Conservation (phyloP, 1,140 invertebrate genomes). For the Eubasilissa regina region DNA sequence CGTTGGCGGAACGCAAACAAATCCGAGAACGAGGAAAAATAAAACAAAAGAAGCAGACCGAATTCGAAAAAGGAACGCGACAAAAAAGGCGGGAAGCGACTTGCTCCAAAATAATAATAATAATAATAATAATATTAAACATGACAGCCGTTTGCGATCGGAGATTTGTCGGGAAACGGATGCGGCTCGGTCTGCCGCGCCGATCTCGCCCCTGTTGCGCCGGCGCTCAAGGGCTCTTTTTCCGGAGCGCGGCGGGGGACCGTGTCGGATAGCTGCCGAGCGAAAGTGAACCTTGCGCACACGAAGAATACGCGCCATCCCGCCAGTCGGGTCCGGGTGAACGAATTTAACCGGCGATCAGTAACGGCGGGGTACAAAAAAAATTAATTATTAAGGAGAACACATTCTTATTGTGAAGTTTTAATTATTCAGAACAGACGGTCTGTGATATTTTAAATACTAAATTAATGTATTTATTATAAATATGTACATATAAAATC, state of each 20-base stretch:
- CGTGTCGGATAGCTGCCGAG: not conserved
- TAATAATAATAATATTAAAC: constrained; percentile 17
- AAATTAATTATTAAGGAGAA: too few species aligned
- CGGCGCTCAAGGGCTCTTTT: too few species aligned
- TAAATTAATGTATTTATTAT: too few species aligned
- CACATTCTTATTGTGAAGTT: too few species aligned
- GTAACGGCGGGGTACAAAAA: too few species aligned
- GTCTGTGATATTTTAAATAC: too few species aligned
- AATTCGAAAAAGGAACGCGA: constrained; percentile 24
- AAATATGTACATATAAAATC: too few species aligned
- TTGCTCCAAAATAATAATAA: constrained; percentile 4
- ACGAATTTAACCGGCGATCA: too few species aligned
- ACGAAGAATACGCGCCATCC: not conserved
- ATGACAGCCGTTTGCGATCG: constrained; percentile 23
- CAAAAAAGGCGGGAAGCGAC: constrained; percentile 9
- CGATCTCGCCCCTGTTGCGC: too few species aligned
- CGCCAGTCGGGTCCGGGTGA: not conserved
- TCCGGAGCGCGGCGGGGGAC: too few species aligned
- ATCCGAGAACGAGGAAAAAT: constrained; percentile 2
- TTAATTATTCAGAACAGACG: too few species aligned
- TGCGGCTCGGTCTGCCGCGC: too few species aligned
- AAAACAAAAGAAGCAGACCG: not conserved
- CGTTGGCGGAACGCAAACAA: constrained; percentile 8
- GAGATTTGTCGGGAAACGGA: not conserved
- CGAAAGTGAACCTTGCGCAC: not conserved